Percentiles rank a stretch among this genome's conserved stretches.
phyloP scores from a whole-genome alignment of 2,797 vertebrate genomes.

The Melanotaenia maccullochi region DNA sequence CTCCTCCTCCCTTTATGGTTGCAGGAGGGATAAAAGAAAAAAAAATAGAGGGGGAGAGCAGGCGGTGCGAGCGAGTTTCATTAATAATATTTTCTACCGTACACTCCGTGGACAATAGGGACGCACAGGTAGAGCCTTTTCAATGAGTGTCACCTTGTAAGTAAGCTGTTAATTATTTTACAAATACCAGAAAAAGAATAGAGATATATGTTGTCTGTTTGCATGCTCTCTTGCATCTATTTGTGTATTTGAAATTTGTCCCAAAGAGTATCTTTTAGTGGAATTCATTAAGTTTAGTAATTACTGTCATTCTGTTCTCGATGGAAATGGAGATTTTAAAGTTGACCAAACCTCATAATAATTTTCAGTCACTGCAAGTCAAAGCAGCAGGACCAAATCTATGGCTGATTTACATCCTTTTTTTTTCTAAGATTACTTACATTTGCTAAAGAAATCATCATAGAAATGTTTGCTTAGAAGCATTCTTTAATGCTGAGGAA shows the following conservation, averaged over 20 bases:
- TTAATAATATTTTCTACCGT: constrained; percentile 60
- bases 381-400: not conserved
- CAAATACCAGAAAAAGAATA: constrained; percentile 4
- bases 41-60: constrained; percentile 23
- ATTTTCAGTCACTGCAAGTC: constrained; percentile 13
- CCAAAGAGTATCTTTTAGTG: constrained; percentile 14
- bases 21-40: constrained; percentile 44
- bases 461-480: constrained; percentile 10
- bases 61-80: constrained; percentile 58
- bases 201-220: constrained; percentile 7
- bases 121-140: constrained; percentile 49
- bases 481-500: constrained; percentile 14
- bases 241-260: constrained; percentile 20
- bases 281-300: constrained; percentile 42
- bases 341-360: not conserved
- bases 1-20: constrained; percentile 62
- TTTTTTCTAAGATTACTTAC: not conserved
- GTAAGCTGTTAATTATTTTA: constrained; percentile 54
- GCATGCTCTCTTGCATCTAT: constrained; percentile 11
- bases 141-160: constrained; percentile 70
- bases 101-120: constrained; percentile 60
- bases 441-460: not conserved
- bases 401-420: not conserved
- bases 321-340: constrained; percentile 12
- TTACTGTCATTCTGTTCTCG: not conserved